A percentile compares a stretch with the other conserved stretches of the same genome.
Evolutionary conservation across 2,888 invertebrate species (phyloP).

Genomic region (Autographa gamma): DNA sequence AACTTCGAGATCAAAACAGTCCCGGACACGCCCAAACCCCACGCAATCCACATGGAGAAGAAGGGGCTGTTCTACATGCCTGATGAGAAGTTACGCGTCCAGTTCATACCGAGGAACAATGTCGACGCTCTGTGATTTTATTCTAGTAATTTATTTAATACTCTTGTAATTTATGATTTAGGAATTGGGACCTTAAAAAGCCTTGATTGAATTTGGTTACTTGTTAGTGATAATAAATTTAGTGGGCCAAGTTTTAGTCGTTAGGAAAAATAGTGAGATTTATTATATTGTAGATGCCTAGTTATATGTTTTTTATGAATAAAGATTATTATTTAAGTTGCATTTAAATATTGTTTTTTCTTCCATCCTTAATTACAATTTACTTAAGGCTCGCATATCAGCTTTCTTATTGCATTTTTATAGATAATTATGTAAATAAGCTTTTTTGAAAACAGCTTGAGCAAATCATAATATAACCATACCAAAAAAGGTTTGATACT

Average conservation of each 20-base stretch:
- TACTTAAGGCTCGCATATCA: too few relatives aligned
- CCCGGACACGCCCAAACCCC: slow-evolving; percentile 49
- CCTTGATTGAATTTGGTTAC: too few relatives aligned
- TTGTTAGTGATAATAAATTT: background rate
- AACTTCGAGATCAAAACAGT: slow-evolving; percentile 56
- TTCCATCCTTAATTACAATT: too few relatives aligned
- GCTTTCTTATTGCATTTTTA: too few relatives aligned
- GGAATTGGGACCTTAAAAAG: too few relatives aligned
- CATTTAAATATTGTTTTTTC: background rate
- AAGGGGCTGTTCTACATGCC: slow-evolving; percentile 61
- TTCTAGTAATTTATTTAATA: background rate
- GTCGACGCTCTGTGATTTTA: background rate
- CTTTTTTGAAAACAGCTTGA: too few relatives aligned
- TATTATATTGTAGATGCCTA: background rate
- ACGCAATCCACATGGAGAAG: slow-evolving; percentile 50
- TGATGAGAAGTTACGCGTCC: slow-evolving; percentile 48
- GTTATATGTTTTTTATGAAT: background rate
- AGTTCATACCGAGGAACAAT: slow-evolving; percentile 45
- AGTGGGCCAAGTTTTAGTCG: background rate
- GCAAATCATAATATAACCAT: too few relatives aligned
- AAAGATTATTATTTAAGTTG: background rate
- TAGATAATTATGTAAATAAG: too few relatives aligned
- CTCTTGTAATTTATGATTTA: too few relatives aligned
- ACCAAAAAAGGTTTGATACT: too few relatives aligned
- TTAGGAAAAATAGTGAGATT: background rate